Percentiles rank a stretch among this genome's conserved stretches.
phyloP scores from a whole-genome alignment of 2,797 vertebrate species.

The Diplodus sargus region DNA sequence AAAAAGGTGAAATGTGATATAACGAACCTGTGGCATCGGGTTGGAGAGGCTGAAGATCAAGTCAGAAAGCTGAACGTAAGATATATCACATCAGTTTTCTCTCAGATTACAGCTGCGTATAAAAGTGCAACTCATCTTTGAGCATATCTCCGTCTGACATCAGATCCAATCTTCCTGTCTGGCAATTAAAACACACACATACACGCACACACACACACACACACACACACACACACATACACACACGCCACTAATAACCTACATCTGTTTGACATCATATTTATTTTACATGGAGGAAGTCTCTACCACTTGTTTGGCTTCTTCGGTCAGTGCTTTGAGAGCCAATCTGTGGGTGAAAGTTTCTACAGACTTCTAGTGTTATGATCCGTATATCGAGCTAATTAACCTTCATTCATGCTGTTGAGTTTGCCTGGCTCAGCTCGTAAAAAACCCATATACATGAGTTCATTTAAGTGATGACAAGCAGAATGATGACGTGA shows the following conservation, averaged over 20 bases:
- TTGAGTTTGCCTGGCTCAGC: neutral
- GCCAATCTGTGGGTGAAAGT: neutral
- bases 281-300: conserved; percentile 68
- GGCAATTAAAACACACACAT: conserved; percentile 73
- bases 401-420: neutral
- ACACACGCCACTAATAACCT: conserved; percentile 67
- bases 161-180: conserved; percentile 60
- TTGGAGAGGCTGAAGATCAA: conserved; percentile 4
- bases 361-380: neutral
- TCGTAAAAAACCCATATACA: neutral
- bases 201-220: conserved; percentile 65
- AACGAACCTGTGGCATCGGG: neutral
- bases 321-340: conserved; percentile 33
- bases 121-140: conserved; percentile 30
- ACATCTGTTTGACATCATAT: conserved; percentile 75
- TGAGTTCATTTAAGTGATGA: neutral
- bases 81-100: conserved; percentile 19
- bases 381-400: conserved; percentile 4
- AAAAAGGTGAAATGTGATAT: too few relatives aligned
- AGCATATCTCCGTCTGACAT: conserved; percentile 58
- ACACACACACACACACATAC: conserved; percentile 65
- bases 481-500: neutral
- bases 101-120: conserved; percentile 26
- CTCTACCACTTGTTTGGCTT: conserved; percentile 55
- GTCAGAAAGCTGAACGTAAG: conserved; percentile 38